phyloP scores from a whole-genome alignment of 2,113 vertebrate species.

The Cololabis saira region DNA sequence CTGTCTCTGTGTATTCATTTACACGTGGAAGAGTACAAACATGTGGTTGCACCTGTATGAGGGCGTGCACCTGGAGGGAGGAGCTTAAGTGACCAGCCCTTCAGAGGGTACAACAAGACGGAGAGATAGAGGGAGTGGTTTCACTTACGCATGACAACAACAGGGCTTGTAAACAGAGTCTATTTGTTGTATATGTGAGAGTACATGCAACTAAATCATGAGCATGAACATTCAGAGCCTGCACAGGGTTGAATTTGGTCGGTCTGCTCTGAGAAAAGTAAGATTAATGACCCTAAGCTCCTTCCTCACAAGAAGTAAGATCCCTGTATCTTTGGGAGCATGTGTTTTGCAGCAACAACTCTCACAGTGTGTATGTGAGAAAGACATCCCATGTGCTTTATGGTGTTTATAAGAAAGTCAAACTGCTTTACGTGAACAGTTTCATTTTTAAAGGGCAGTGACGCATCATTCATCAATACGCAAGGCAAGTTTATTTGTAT shows the following conservation, averaged over 20 bases:
- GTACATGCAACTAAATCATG: not conserved
- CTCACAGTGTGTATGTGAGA: too few relatives aligned
- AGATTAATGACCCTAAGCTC: conserved; percentile 76
- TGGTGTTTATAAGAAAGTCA: too few relatives aligned
- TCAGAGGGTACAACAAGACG: not conserved
- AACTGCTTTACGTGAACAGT: too few relatives aligned
- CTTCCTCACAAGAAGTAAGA: conserved; percentile 57
- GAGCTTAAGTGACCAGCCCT: conserved; percentile 6
- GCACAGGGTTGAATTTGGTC: conserved; percentile 28
- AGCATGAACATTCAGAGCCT: conserved; percentile 6
- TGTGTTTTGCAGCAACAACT: conserved; percentile 14
- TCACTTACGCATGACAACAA: conserved; percentile 5
- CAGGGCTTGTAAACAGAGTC: not conserved
- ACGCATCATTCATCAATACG: too few relatives aligned
- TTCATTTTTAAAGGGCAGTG: too few relatives aligned
- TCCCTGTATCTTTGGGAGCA: conserved; percentile 30
- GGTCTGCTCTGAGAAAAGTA: conserved; percentile 28
- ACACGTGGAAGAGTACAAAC: not conserved
- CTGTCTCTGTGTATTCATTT: not conserved
- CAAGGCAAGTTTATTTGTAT: too few relatives aligned
- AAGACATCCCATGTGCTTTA: too few relatives aligned
- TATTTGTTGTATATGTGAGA: not conserved
- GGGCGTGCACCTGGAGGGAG: conserved; percentile 37
- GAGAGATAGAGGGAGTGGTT: too few relatives aligned
- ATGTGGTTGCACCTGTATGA: conserved; percentile 27